Conservation (phyloP, 2,113 vertebrate genomes). For the Trochalopteron elliotii region DNA sequence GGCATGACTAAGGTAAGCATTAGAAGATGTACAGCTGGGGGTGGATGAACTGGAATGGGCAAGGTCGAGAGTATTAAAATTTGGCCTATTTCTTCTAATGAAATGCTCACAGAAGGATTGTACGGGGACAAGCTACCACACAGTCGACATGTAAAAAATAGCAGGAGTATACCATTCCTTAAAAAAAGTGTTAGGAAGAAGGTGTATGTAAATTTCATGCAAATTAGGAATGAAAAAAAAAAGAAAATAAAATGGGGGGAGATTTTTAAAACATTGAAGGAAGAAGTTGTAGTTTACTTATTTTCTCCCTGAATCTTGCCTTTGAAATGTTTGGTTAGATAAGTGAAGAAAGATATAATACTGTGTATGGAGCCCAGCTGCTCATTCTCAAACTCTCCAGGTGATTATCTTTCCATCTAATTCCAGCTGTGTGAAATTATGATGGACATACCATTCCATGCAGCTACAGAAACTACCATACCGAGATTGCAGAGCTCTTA, state of each 20-base stretch:
- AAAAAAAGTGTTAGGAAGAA: background rate
- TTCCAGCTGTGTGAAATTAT: background rate
- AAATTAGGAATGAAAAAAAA: background rate
- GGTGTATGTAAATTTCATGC: background rate
- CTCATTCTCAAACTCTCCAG: background rate
- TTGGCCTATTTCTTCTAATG: conserved; percentile 46
- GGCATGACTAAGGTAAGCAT: conserved; percentile 31
- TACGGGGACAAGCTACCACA: background rate
- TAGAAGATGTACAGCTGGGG: background rate
- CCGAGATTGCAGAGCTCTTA: background rate
- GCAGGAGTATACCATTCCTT: background rate
- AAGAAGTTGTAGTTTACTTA: background rate
- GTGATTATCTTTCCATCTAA: background rate
- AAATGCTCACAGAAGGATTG: background rate
- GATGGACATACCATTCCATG: background rate
- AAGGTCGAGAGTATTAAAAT: conserved; percentile 45
- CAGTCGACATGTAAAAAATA: fast-evolving
- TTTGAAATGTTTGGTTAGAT: background rate
- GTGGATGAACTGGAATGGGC: conserved; percentile 56
- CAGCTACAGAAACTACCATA: background rate
- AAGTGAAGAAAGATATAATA: background rate
- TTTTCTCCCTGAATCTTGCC: background rate
- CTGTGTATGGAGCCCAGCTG: background rate
- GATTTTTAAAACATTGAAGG: background rate
- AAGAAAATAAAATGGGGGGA: background rate